phyloP scores from a whole-genome alignment of 2,113 vertebrate species.

The Fregata magnificens region DNA sequence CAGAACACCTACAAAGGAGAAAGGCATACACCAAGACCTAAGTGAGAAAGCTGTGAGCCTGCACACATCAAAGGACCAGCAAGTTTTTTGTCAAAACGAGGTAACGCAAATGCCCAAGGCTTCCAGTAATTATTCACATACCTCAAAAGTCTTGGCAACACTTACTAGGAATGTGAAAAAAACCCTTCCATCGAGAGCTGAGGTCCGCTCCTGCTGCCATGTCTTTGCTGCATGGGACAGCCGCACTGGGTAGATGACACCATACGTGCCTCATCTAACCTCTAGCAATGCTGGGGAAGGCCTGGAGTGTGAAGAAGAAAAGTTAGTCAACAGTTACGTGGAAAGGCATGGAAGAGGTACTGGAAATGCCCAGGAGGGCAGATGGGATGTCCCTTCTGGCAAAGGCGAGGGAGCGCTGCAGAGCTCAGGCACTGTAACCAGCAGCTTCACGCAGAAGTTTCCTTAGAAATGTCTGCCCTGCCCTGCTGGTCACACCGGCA shows the following conservation, averaged over 20 bases:
- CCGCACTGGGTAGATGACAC: not conserved
- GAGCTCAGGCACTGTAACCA: not conserved
- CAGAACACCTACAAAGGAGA: not conserved
- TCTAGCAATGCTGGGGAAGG: not conserved
- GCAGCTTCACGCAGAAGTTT: not conserved
- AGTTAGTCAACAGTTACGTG: not conserved
- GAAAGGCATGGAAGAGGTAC: not conserved
- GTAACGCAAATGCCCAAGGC: not conserved
- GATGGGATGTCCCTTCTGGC: not conserved
- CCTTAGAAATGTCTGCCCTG: not conserved
- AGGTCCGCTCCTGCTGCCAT: not conserved
- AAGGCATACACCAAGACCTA: not conserved
- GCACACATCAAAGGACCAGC: accelerated
- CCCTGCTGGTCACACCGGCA: not conserved
- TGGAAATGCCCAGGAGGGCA: not conserved
- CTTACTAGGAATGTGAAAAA: not conserved
- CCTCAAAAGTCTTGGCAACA: not conserved
- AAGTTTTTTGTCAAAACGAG: not conserved
- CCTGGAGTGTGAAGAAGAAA: not conserved
- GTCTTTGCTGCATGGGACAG: not conserved
- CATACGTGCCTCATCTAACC: accelerated
- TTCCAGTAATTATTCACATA: not conserved
- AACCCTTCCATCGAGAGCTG: not conserved
- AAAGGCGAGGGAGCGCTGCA: not conserved
- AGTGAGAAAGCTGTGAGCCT: not conserved